These are phyloP conservation scores for Steinernema scapterisci DNA, from an alignment of 2,888 invertebrate species.

Conservation along the genomic window DNA sequence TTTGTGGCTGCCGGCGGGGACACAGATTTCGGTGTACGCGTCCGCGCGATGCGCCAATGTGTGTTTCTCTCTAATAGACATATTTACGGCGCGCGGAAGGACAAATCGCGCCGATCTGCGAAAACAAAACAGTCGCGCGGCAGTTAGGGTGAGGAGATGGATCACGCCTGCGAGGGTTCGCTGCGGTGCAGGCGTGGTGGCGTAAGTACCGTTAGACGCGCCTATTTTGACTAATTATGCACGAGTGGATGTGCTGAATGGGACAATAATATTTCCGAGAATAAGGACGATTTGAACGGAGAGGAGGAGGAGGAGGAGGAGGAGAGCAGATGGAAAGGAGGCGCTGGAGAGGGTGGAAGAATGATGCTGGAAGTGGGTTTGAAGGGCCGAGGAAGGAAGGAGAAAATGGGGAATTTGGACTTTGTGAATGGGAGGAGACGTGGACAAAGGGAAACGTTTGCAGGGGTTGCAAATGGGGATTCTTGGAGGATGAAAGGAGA, in stretches of 20 bases:
- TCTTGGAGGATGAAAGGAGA: too few species aligned
- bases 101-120: constrained; percentile 11
- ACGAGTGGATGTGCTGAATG: constrained; percentile 21
- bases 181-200: too few species aligned
- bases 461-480: too few species aligned
- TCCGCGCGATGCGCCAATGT: too few species aligned
- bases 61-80: constrained; percentile 18
- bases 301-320: too few species aligned
- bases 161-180: not conserved
- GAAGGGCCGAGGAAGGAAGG: not conserved
- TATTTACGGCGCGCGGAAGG: constrained; percentile 16
- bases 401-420: not conserved
- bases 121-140: constrained; percentile 13
- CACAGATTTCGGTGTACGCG: too few species aligned
- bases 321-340: constrained; percentile 15
- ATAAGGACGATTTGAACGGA: not conserved
- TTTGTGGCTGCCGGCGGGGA: too few species aligned
- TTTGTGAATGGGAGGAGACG: not conserved
- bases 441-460: too few species aligned
- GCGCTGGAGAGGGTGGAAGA: constrained; percentile 9
- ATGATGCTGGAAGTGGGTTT: not conserved
- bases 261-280: constrained; percentile 19
- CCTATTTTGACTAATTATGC: constrained; percentile 30
- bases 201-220: constrained; percentile 13
- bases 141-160: too few species aligned